Percentiles rank a stretch among this genome's conserved stretches.
Evolutionary conservation across 2,888 invertebrate genomes (phyloP).

Genomic region (Tetanocera ferruginea): DNA sequence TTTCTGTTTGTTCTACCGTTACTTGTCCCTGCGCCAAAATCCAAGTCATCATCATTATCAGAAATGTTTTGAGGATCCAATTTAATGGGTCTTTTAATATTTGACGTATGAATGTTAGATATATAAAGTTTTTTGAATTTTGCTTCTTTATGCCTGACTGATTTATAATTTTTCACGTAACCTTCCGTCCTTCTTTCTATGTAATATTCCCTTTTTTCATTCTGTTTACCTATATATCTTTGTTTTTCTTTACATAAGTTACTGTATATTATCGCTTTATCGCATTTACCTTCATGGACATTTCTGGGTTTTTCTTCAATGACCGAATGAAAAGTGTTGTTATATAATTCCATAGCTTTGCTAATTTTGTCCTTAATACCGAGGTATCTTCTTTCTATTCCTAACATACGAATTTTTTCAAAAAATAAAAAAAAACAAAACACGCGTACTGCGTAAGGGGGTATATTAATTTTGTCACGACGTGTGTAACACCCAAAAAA

Average conservation of each 20-base stretch:
- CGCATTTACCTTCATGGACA: neutral
- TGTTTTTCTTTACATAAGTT: neutral
- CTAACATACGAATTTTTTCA: no score
- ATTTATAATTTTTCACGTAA: conserved; percentile 37
- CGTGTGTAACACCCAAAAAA: no score
- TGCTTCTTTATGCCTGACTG: conserved; percentile 24
- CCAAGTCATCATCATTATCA: no score
- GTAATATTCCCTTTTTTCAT: conserved; percentile 25
- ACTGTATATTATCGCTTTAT: neutral
- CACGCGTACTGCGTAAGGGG: no score
- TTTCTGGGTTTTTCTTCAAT: neutral
- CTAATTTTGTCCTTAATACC: no score
- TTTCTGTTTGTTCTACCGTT: no score
- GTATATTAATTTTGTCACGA: no score
- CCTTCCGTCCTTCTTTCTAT: neutral
- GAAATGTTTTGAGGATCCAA: no score
- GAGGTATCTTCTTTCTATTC: no score
- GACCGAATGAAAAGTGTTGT: neutral
- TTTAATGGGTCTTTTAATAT: conserved; percentile 26
- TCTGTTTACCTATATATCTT: neutral
- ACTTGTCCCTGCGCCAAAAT: no score
- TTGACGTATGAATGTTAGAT: conserved; percentile 27
- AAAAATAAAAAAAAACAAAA: no score
- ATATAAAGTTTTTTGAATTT: conserved; percentile 24
- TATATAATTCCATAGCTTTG: no score